These are phyloP conservation scores for Rhegmatorhina hoffmannsi DNA, from an alignment of 2,113 vertebrate genomes.

Conservation along the genomic window DNA sequence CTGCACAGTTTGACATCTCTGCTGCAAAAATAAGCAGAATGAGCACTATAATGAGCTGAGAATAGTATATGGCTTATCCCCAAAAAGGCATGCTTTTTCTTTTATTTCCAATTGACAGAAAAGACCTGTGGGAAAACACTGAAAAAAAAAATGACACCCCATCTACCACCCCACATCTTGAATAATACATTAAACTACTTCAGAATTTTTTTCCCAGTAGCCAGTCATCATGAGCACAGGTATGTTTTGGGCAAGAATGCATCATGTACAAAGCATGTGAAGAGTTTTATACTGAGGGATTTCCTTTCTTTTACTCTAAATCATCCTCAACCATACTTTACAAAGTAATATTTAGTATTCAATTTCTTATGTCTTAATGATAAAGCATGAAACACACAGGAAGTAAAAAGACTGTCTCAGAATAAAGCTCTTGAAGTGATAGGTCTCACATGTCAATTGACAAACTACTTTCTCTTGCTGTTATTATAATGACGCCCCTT, in stretches of 20 bases:
- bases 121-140: background rate
- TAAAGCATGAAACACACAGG: background rate
- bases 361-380: background rate
- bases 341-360: background rate
- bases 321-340: background rate
- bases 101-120: background rate
- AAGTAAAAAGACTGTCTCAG: background rate
- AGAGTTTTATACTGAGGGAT: background rate
- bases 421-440: background rate
- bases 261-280: background rate
- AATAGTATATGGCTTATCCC: background rate
- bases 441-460: background rate
- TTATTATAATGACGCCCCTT: background rate
- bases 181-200: background rate
- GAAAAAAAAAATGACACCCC: background rate
- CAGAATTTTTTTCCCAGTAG: background rate
- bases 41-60: background rate
- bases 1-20: slow-evolving; percentile 46
- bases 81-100: background rate
- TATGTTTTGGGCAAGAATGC: background rate
- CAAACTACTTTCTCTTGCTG: background rate
- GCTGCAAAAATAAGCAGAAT: slow-evolving; percentile 28
- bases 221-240: background rate
- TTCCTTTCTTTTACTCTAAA: background rate
- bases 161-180: background rate